Percentiles rank a stretch among this genome's conserved stretches.
These are phyloP conservation scores for Lacanobia wlatinum DNA, from an alignment of 2,888 invertebrate genomes.

Conservation along the genomic window DNA sequence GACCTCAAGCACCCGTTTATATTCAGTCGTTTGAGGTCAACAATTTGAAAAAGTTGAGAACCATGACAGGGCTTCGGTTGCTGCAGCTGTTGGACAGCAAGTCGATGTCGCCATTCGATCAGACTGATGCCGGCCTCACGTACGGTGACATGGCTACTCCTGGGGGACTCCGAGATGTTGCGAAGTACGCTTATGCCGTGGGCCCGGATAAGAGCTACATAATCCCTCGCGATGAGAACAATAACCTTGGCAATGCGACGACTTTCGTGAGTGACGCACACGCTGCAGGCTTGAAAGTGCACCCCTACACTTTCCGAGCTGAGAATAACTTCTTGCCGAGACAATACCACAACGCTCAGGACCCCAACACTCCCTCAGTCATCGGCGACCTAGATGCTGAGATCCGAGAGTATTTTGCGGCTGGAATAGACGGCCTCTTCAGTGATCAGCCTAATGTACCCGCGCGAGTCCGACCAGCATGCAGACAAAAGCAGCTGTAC, in stretches of 20 bases:
- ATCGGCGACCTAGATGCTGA: slow-evolving; percentile 81
- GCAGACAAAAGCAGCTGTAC: slow-evolving; percentile 38
- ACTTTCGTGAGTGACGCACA: slow-evolving; percentile 83
- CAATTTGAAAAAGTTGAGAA: slow-evolving; percentile 82
- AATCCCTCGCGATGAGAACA: slow-evolving; percentile 79
- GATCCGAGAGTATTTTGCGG: slow-evolving; percentile 78
- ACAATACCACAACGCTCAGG: slow-evolving; percentile 75
- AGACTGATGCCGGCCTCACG: slow-evolving; percentile 77
- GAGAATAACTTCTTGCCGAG: slow-evolving; percentile 82
- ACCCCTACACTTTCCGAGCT: slow-evolving; percentile 86
- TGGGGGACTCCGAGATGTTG: slow-evolving; percentile 80
- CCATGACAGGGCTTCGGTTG: slow-evolving; percentile 79
- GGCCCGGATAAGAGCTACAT: slow-evolving; percentile 85
- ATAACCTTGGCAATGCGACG: slow-evolving; percentile 77
- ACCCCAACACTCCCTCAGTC: slow-evolving; percentile 63
- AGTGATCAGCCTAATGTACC: slow-evolving; percentile 85
- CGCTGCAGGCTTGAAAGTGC: slow-evolving; percentile 80
- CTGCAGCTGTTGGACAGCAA: slow-evolving; percentile 79
- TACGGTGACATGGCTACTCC: slow-evolving; percentile 83
- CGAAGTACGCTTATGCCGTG: slow-evolving; percentile 83
- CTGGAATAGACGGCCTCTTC: slow-evolving; percentile 86
- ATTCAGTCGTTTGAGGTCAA: slow-evolving; percentile 87
- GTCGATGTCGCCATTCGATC: slow-evolving; percentile 78
- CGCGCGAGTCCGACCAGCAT: slow-evolving; percentile 69
- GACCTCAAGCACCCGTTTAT: slow-evolving; percentile 77